These are phyloP conservation scores for Acrocera orbiculus DNA, from an alignment of 2,888 invertebrate species.

Conservation along the genomic window DNA sequence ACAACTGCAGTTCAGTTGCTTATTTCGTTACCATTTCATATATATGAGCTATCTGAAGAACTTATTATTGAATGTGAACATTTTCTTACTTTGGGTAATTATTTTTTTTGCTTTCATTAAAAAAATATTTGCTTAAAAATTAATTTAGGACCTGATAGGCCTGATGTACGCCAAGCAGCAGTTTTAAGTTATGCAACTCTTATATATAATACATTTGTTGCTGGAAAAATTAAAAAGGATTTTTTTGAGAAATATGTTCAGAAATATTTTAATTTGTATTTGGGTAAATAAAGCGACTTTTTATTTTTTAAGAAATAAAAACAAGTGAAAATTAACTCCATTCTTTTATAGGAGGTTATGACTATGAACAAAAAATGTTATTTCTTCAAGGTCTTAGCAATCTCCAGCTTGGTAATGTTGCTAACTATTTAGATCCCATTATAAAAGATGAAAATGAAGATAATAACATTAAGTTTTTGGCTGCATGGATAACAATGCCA, in stretches of 20 bases:
- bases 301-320: no score
- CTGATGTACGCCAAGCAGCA: conserved; percentile 46
- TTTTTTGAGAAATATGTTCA: conserved; percentile 52
- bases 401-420: conserved; percentile 38
- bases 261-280: conserved; percentile 50
- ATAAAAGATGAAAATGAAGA: conserved; percentile 37
- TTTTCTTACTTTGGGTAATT: conserved; percentile 28
- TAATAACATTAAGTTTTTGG: conserved; percentile 40
- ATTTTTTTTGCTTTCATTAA: no score
- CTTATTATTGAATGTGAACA: conserved; percentile 39
- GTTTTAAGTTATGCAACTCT: conserved; percentile 52
- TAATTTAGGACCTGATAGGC: conserved; percentile 23
- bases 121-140: no score
- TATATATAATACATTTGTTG: conserved; percentile 41
- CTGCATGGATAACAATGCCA: conserved; percentile 42
- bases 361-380: conserved; percentile 49
- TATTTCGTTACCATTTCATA: conserved; percentile 50
- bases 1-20: conserved; percentile 46
- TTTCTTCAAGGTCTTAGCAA: conserved; percentile 56
- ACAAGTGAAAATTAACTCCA: no score
- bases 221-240: conserved; percentile 38
- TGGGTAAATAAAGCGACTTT: conserved; percentile 33
- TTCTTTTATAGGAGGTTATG: conserved; percentile 40
- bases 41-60: conserved; percentile 38
- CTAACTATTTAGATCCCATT: conserved; percentile 35